phyloP scores from a whole-genome alignment of 2,113 vertebrate species.

The Chelonoidis abingdonii region DNA sequence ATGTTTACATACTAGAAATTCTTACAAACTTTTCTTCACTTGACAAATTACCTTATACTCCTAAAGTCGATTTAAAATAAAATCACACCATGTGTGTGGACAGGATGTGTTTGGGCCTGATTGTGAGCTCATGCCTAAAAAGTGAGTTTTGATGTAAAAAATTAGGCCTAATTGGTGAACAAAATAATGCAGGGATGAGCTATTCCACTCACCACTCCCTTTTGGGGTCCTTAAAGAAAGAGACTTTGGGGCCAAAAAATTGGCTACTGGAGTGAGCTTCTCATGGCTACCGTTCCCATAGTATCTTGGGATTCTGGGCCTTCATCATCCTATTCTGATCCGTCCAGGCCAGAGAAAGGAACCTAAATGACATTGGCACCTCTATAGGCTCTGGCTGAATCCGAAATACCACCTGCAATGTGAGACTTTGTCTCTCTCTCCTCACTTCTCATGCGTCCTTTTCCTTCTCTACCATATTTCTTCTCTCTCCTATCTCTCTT shows the following conservation, averaged over 20 bases:
- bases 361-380: background rate
- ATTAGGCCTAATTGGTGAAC: background rate
- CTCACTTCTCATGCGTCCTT: background rate
- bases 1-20: background rate
- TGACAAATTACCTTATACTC: background rate
- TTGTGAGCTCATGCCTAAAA: background rate
- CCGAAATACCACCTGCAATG: background rate
- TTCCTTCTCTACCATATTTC: background rate
- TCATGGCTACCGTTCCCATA: background rate
- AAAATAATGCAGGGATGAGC: background rate
- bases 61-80: constrained; percentile 28
- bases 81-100: background rate
- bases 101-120: background rate
- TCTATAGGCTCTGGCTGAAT: background rate
- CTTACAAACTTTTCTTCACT: constrained; percentile 12
- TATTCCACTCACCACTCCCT: background rate
- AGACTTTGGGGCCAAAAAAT: background rate
- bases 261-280: background rate
- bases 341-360: background rate
- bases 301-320: background rate
- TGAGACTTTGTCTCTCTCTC: background rate
- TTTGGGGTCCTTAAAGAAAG: background rate
- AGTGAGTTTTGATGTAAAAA: background rate
- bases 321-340: too few relatives aligned
- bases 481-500: background rate